Evolutionary conservation across 2,888 invertebrate genomes (phyloP).

Genomic region (Chaitophorus viminalis): DNA sequence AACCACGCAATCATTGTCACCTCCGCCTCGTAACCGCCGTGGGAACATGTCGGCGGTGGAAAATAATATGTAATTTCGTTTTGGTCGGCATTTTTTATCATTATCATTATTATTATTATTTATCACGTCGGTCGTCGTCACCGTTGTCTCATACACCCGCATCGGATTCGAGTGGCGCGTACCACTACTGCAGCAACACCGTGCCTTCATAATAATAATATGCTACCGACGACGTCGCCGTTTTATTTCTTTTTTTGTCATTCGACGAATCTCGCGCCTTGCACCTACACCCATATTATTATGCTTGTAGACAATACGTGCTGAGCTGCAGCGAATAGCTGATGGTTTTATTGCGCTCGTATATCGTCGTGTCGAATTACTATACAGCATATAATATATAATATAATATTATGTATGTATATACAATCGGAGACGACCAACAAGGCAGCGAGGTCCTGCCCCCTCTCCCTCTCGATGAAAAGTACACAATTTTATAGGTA

Average conservation of each 20-base stretch:
- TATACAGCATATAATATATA: background rate
- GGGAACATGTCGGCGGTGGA: slow-evolving; percentile 28
- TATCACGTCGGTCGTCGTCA: slow-evolving; percentile 20
- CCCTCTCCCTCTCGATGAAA: no score
- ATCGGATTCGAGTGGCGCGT: slow-evolving; percentile 43
- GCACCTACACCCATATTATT: background rate
- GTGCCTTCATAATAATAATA: no score
- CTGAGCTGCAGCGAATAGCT: background rate
- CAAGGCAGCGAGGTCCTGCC: no score
- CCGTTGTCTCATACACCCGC: slow-evolving; percentile 9
- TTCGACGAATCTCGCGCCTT: background rate
- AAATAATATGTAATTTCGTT: slow-evolving; percentile 48
- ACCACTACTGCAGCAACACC: background rate
- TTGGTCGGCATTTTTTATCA: slow-evolving; percentile 50
- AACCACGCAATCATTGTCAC: background rate
- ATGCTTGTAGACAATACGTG: background rate
- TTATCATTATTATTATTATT: slow-evolving; percentile 17
- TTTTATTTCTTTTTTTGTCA: slow-evolving; percentile 49
- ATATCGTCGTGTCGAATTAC: slow-evolving; percentile 17
- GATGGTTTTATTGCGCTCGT: slow-evolving; percentile 12
- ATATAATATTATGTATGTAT: no score
- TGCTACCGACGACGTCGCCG: background rate
- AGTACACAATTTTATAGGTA: no score
- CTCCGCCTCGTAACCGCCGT: slow-evolving; percentile 3
- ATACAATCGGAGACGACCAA: background rate